Evolutionary conservation across 2,113 vertebrate species (phyloP), one percentile per base, ranked within the genome.

Genomic region (Platichthys flesus): DNA sequence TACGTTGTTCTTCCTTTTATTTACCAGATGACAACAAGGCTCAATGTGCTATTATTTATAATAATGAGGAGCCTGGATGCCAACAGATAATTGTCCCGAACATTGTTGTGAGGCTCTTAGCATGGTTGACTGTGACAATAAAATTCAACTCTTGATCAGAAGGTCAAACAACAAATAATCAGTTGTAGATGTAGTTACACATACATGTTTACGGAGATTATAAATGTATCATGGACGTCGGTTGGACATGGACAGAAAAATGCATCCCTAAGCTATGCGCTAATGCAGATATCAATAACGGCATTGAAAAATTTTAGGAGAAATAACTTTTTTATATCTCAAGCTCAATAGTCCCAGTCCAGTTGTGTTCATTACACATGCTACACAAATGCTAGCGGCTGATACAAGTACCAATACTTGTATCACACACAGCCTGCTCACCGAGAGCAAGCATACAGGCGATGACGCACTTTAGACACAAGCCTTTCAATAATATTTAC

Each of bases 401-500:
- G 58, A 58, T n/a, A 20, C 45, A 79, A 81, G 71, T 79, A 28
- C 24, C 55, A n/a, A 18, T 51, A 76, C 75, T 80, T 66, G 18
- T 45, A 13, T 45, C 12, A 45, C 14, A 45, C 42, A 45, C 10
- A 21, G 18, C 42, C 57, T 64, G 71, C 80, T 74, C 24, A 20
- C 49, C 57, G 40, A 62, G 28, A 37, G 35, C 35, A 20, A 62
- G 62, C 66, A 63, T 13, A 37, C 35, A 37, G 35, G 14, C 10
- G 2, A 23, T 88, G 89, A 90, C 74, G 82, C 87, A 90, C 54
- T 47, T 84, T 45, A 74, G 54, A 45, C 14, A 63, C 26, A 74
- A 69, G 52, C 45, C 62, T 52, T 62, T 81, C 20, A 64, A 74
- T 67, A 74, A 62, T 89, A 81, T 92, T 90, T 88, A 85, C 79